Conservation (phyloP, 1,140 invertebrate species). For the Holcopasites calliopsidis region DNA sequence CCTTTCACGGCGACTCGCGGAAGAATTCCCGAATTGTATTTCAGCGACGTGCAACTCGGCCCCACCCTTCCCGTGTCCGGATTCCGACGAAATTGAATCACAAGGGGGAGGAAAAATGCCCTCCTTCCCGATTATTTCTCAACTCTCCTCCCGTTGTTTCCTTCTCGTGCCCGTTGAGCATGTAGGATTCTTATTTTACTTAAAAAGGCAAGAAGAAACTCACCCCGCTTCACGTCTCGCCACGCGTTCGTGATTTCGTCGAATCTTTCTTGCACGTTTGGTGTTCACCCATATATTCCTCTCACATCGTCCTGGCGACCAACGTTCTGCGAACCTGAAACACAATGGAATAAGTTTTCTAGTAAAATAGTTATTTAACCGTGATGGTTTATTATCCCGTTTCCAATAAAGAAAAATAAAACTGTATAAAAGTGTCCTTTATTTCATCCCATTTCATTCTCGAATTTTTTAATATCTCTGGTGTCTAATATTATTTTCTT, state of each 20-base stretch:
- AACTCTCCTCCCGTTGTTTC: not conserved
- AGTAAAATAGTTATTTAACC: no score
- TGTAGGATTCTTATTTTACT: not conserved
- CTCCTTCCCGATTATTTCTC: not conserved
- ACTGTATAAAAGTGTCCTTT: no score
- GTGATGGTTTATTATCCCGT: not conserved
- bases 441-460: no score
- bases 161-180: no score
- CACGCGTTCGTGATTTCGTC: slow-evolving; percentile 77
- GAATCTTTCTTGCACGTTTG: slow-evolving; percentile 63
- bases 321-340: slow-evolving; percentile 22
- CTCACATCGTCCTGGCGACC: slow-evolving; percentile 63
- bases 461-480: no score
- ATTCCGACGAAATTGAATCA: slow-evolving; percentile 8
- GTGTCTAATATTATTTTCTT: not conserved
- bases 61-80: not conserved
- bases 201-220: slow-evolving; percentile 37
- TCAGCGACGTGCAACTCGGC: not conserved
- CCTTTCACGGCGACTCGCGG: not conserved
- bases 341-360: not conserved
- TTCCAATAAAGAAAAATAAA: no score
- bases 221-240: slow-evolving; percentile 76
- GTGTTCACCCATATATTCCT: slow-evolving; percentile 58
- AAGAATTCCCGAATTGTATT: slow-evolving; percentile 33
- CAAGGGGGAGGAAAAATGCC: not conserved